Percentiles rank a stretch among this genome's conserved stretches.
Evolutionary conservation across 2,797 vertebrate genomes (phyloP).

Genomic region (Pteronotus mesoamericanus): DNA sequence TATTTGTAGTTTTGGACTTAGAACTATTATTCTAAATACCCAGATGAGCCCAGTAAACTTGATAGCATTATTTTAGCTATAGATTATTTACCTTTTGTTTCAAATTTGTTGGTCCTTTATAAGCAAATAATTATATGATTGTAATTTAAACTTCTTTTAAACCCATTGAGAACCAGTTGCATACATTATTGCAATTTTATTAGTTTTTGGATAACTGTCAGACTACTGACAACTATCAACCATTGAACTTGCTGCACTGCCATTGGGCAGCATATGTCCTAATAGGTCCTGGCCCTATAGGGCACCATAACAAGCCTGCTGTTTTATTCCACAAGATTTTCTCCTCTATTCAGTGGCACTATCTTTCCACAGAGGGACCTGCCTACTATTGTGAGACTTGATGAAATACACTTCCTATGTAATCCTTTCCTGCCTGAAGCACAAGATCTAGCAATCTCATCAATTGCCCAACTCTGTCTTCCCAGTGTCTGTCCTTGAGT

Average conservation of each 20-base stretch:
- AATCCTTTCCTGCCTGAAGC: background rate
- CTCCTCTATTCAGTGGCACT: background rate
- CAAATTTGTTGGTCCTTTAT: background rate
- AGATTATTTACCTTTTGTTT: slow-evolving; percentile 22
- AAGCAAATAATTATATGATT: background rate
- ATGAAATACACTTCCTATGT: background rate
- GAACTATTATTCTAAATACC: background rate
- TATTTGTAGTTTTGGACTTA: slow-evolving; percentile 9
- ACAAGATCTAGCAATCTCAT: background rate
- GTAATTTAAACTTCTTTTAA: slow-evolving; percentile 17
- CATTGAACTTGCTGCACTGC: background rate
- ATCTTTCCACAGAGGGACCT: background rate
- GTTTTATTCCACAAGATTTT: background rate
- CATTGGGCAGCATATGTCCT: background rate
- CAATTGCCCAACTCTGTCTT: background rate
- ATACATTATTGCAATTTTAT: slow-evolving; percentile 20
- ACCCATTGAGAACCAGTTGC: background rate
- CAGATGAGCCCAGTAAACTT: background rate
- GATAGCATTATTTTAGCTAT: background rate
- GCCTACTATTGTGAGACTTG: background rate
- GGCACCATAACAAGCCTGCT: background rate
- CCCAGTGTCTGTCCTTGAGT: background rate
- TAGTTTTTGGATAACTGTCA: slow-evolving; percentile 2
- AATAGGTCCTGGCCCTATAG: background rate
- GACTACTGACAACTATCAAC: background rate